A percentile compares a stretch with the other conserved stretches of the same genome.
Conservation (phyloP, 2,888 invertebrate species). For the Timandra comae region DNA sequence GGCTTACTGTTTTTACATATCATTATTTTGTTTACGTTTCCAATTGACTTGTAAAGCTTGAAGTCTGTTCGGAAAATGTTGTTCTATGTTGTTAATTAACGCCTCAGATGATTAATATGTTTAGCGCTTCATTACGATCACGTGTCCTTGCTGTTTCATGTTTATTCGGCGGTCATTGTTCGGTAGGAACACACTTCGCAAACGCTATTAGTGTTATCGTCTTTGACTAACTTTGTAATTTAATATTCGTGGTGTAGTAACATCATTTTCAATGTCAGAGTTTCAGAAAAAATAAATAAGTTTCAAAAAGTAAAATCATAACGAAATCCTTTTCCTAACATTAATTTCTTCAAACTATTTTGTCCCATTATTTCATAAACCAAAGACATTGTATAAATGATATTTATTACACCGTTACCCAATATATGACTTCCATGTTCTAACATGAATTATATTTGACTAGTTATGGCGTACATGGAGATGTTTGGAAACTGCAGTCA, state of each 20-base stretch:
- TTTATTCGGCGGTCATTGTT: conserved; percentile 34
- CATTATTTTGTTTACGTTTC: conserved; percentile 17
- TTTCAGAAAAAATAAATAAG: too few species aligned
- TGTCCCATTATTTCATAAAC: too few species aligned
- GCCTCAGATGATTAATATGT: conserved; percentile 47
- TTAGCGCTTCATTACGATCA: conserved; percentile 59
- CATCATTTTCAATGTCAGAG: too few species aligned
- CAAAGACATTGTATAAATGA: too few species aligned
- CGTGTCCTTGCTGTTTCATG: conserved; percentile 47
- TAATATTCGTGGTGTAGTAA: too few species aligned
- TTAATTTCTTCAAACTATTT: too few species aligned
- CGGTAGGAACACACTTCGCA: conserved; percentile 33
- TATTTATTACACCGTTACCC: too few species aligned
- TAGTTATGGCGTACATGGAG: conserved; percentile 97
- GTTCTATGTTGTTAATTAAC: conserved; percentile 44
- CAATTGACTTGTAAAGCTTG: conserved; percentile 43
- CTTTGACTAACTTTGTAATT: conserved; percentile 27
- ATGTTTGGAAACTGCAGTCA: conserved; percentile 94
- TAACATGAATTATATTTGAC: too few species aligned
- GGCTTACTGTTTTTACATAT: conserved; percentile 28
- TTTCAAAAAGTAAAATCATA: too few species aligned
- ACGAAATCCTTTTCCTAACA: too few species aligned
- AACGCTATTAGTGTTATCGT: conserved; percentile 30
- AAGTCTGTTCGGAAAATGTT: conserved; percentile 25
- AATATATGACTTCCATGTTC: too few species aligned